Percentiles rank a stretch among this genome's conserved stretches.
Evolutionary conservation across 2,113 vertebrate genomes (phyloP).

Genomic region (Castor canadensis): DNA sequence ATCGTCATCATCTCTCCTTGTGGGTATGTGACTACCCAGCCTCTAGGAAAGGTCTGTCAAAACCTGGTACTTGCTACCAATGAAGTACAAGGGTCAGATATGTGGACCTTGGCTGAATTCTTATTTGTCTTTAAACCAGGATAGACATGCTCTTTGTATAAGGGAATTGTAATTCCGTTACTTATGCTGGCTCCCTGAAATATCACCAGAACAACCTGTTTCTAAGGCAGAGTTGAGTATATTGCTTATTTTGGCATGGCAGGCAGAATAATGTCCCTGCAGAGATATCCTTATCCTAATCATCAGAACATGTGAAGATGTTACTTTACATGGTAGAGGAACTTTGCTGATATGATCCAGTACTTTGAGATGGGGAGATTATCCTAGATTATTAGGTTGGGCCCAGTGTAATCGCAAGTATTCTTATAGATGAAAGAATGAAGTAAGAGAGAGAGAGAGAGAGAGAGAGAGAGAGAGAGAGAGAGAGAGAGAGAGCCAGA

Average conservation of each 20-base stretch:
- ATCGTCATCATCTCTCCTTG: not conserved
- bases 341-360: not conserved
- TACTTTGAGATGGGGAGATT: not conserved
- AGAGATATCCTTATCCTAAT: not conserved
- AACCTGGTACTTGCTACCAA: not conserved
- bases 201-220: not conserved
- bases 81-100: not conserved
- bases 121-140: not conserved
- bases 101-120: not conserved
- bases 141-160: not conserved
- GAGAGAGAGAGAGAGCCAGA: not conserved
- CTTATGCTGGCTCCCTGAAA: not conserved
- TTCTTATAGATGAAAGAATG: not conserved
- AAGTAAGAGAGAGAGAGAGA: not conserved
- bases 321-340: not conserved
- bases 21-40: not conserved
- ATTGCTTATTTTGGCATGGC: not conserved
- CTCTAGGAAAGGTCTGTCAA: not conserved
- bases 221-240: not conserved
- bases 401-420: not conserved
- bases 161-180: no score
- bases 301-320: not conserved
- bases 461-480: not conserved
- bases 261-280: not conserved
- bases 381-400: not conserved